A percentile compares a stretch with the other conserved stretches of the same genome.
These are phyloP conservation scores for Butorides virescens DNA, from an alignment of 2,113 vertebrate species.

Conservation along the genomic window DNA sequence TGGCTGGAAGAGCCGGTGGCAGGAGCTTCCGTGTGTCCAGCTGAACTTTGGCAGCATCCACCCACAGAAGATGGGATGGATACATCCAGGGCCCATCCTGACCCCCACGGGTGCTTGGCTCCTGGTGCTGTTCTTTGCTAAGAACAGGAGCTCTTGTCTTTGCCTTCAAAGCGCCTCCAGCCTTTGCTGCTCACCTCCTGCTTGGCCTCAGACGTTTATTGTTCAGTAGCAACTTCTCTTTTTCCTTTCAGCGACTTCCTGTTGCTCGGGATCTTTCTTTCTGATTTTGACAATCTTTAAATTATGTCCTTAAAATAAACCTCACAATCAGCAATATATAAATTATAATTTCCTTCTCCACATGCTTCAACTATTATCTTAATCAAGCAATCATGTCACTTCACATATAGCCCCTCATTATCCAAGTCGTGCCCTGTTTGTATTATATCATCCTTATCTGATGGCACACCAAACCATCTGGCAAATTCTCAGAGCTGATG, in stretches of 20 bases:
- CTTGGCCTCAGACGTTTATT: not conserved
- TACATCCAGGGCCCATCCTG: not conserved
- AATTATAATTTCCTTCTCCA: conserved; percentile 65
- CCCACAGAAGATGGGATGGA: not conserved
- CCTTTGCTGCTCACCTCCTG: not conserved
- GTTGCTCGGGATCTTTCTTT: not conserved
- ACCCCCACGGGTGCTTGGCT: not conserved
- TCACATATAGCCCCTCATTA: conserved; percentile 60
- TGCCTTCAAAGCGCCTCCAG: not conserved
- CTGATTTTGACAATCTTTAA: conserved; percentile 48
- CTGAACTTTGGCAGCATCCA: not conserved
- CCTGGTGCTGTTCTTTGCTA: not conserved
- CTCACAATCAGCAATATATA: conserved; percentile 64
- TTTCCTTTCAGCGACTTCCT: not conserved
- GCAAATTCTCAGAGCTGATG: not conserved
- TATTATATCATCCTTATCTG: conserved; percentile 40
- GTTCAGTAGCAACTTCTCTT: not conserved
- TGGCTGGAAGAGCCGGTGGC: accelerated
- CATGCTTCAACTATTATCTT: conserved; percentile 65
- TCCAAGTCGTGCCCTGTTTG: conserved; percentile 55
- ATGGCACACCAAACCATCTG: conserved; percentile 16
- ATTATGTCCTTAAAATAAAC: conserved; percentile 65
- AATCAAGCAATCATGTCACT: conserved; percentile 65
- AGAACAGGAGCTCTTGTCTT: not conserved
- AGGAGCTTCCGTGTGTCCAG: not conserved